Base-by-base conservation (phyloP, 2,113 vertebrate species). In the Ahaetulla prasina region DNA sequence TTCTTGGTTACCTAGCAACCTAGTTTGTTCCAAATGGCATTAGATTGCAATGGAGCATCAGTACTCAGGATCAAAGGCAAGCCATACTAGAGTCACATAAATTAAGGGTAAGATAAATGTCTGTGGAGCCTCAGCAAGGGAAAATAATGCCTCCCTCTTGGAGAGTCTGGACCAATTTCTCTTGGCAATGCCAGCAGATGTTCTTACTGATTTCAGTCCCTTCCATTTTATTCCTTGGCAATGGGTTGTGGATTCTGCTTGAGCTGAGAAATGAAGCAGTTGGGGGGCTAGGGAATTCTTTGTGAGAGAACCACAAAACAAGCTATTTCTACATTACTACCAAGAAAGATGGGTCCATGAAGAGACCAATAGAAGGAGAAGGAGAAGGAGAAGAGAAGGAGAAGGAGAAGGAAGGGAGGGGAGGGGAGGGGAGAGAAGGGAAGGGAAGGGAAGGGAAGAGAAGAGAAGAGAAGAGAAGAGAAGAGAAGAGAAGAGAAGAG, bases 1-100 rank as follows among this genome's bases (percentile, higher is more conserved):
- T 0, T 1, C 87, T 92, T 2, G 0, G 96, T 96, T 96, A 90
- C 96, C 94, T 96, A 96, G 96, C 96, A 96, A 96, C 96, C 22
- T 85, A 20, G 49, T 89, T 93, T 85, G 63, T 87, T 94, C 90
- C n/a, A 74, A 88, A 80, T 54, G 60, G 49, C 25, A 84, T 54
- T 27, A 80, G 80, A 89, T 55, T 92, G 87, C 91, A 87, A 55
- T 87, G 74, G 86, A 80, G 49, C 86, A 47, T 27, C 60, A 12
- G 27, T 47, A 8, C 57, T 54, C 60, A n/a, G 63, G 87, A 89
- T 89, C 87, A 57, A 89, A 89, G 50, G 35, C 35, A 9, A 52
- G 43, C 27, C 68, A 27, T 55, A 25, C 50, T 49, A 30, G 91
- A 84, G n/a, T 30, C 49, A 35, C 27, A 54, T 54, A 55, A 84